Base-by-base conservation (phyloP, 2,113 vertebrate genomes). In the Chlamydotis undulata region DNA sequence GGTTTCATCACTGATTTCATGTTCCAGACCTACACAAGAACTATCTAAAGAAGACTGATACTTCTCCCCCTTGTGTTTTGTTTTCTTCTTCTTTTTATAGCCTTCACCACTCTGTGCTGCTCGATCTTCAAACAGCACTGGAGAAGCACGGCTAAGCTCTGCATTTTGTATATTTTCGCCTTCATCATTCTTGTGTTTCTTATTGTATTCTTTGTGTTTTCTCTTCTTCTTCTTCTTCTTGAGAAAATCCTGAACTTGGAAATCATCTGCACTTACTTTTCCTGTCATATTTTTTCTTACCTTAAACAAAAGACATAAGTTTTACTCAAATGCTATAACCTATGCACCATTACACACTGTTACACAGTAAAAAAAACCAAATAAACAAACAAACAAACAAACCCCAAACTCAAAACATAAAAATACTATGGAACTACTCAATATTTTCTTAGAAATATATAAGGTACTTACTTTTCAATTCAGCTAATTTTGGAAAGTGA, bases 211-310 rank as follows among this genome's bases (percentile, higher is more conserved):
- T 10, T 4, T 29, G 9, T 6, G 16, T 43, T 94, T 96, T 77
- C 45, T 97, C 60, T 68, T 97, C 35, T 93, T 95, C 31, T 96
- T 97, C 52, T 91, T 94, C 35, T 93, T 98, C 90, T 97, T 97
- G 10, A 55, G 2, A 71, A 68, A 71, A 47, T 56, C 29, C 14
- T 52, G 43, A 33, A 39, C 56, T 49, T 83, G 79, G 16, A 87
- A 84, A 68, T 91, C 87, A 69, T 31, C 70, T 89, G 37, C 28
- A 22, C 4, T 77, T 11, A 52, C 19, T 22, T 52, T 23, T 52
- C 10, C 64, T 73, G 89, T 93, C 97, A 97, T 97, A 25, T 73
- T 45, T 76, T 28, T 16, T 28, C 60, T 81, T 68, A 92, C 78
- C 97, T 98, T 56, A 28, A 91, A 76, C 17, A 89, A 43, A 43